A percentile compares a stretch with the other conserved stretches of the same genome.
Conservation (phyloP, 2,888 invertebrate genomes). For the Cabera pusaria region DNA sequence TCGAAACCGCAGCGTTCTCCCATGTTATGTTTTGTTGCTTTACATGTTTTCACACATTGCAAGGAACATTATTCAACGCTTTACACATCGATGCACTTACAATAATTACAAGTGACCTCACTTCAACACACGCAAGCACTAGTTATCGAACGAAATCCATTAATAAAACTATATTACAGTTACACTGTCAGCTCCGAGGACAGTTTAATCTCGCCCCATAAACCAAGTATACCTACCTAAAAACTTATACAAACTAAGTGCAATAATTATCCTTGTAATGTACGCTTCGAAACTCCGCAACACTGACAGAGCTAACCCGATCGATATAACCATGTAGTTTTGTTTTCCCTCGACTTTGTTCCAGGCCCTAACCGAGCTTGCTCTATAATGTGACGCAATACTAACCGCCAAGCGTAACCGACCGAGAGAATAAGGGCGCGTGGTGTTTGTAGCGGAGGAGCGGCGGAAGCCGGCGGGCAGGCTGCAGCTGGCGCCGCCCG, state of each 20-base stretch:
- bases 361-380: slow-evolving; percentile 84
- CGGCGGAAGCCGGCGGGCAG: slow-evolving; percentile 73
- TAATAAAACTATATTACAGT: slow-evolving; percentile 1
- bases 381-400: slow-evolving; percentile 83
- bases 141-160: slow-evolving; percentile 13
- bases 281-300: slow-evolving; percentile 56
- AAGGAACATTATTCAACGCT: slow-evolving; percentile 74
- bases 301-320: slow-evolving; percentile 66
- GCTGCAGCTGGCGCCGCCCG: slow-evolving; percentile 69
- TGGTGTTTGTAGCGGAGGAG: slow-evolving; percentile 82
- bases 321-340: slow-evolving; percentile 75
- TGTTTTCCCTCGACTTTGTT: slow-evolving; percentile 83
- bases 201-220: slow-evolving; percentile 11
- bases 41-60: slow-evolving; percentile 67
- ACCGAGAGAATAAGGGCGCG: slow-evolving; percentile 76
- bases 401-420: slow-evolving; percentile 80
- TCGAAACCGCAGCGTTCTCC: slow-evolving; percentile 41
- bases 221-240: slow-evolving; percentile 4
- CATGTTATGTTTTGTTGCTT: slow-evolving; percentile 54
- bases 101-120: slow-evolving; percentile 33
- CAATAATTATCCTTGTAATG: slow-evolving; percentile 75
- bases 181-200: slow-evolving; percentile 1
- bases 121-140: slow-evolving; percentile 30
- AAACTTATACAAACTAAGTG: slow-evolving; percentile 21
- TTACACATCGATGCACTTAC: slow-evolving; percentile 28